A percentile compares a stretch with the other conserved stretches of the same genome.
Evolutionary conservation across 2,113 vertebrate species (phyloP).

Genomic region (Noctilio leporinus): DNA sequence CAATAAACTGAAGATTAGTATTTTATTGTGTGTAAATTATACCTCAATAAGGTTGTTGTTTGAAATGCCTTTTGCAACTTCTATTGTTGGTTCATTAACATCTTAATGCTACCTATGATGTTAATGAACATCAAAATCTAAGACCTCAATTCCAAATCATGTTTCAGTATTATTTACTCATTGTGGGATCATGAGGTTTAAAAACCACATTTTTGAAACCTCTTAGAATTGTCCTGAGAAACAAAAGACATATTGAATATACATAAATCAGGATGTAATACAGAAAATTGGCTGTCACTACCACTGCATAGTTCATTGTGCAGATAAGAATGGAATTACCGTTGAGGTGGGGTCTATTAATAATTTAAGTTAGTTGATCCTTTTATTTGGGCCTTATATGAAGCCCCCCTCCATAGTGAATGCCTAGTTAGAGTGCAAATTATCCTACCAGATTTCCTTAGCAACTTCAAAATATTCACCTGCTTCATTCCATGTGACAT

Average conservation of each 20-base stretch:
- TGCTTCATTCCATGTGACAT: background rate
- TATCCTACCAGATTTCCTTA: background rate
- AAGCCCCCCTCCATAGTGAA: background rate
- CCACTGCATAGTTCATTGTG: background rate
- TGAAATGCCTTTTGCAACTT: background rate
- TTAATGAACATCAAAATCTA: no score
- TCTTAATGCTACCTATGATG: no score
- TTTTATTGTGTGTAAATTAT: background rate
- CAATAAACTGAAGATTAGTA: background rate
- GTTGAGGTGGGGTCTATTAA: background rate
- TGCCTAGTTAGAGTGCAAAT: background rate
- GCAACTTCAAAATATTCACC: background rate
- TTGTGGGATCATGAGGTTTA: background rate
- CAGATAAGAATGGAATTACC: background rate
- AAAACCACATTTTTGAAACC: background rate
- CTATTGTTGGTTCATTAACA: background rate
- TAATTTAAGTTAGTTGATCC: background rate
- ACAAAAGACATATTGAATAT: background rate
- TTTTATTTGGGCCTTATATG: background rate
- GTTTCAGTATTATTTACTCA: background rate
- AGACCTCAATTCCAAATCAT: background rate
- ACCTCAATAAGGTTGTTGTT: background rate
- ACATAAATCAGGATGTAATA: background rate
- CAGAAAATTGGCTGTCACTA: background rate
- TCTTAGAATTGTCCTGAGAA: background rate